These are phyloP conservation scores for Gerosis bhagava DNA, from an alignment of 2,888 invertebrate genomes.

Conservation along the genomic window DNA sequence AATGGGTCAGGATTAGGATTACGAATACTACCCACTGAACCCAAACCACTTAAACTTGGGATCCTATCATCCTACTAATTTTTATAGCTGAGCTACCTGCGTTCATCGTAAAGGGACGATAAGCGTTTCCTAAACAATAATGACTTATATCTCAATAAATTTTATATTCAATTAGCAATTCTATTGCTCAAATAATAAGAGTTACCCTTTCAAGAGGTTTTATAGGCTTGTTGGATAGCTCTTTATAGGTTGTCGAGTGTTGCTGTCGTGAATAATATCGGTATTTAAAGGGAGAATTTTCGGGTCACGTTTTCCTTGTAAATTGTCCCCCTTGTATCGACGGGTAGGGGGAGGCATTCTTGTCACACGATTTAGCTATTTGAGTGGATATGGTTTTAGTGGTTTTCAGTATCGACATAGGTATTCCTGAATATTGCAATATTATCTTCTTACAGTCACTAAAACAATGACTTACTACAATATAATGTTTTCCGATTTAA, in stretches of 20 bases:
- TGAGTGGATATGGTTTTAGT: too few species aligned
- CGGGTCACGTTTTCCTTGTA: constrained; percentile 21
- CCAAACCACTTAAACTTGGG: constrained; percentile 27
- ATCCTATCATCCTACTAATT: constrained; percentile 46
- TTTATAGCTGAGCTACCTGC: constrained; percentile 49
- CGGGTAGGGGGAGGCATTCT: too few species aligned
- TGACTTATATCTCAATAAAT: neutral
- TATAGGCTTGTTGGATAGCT: constrained; percentile 13
- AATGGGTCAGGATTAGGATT: too few species aligned
- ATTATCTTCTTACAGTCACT: too few species aligned
- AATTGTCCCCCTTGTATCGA: constrained; percentile 18
- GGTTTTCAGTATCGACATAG: too few species aligned
- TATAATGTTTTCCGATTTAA: too few species aligned
- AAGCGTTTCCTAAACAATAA: constrained; percentile 9
- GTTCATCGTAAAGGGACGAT: constrained; percentile 40
- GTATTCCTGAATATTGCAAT: too few species aligned
- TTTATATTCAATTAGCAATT: constrained; percentile 8
- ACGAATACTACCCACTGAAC: constrained; percentile 18
- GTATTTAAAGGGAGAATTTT: constrained; percentile 21
- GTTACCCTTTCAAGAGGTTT: constrained; percentile 2
- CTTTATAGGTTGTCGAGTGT: constrained; percentile 26
- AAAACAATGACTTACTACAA: too few species aligned
- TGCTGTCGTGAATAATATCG: constrained; percentile 24
- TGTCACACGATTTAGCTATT: too few species aligned
- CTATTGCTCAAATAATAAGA: constrained; percentile 11